Percentiles rank a stretch among this genome's conserved stretches.
Evolutionary conservation across 2,888 invertebrate genomes (phyloP).

Genomic region (Rugalucina vietnamica): DNA sequence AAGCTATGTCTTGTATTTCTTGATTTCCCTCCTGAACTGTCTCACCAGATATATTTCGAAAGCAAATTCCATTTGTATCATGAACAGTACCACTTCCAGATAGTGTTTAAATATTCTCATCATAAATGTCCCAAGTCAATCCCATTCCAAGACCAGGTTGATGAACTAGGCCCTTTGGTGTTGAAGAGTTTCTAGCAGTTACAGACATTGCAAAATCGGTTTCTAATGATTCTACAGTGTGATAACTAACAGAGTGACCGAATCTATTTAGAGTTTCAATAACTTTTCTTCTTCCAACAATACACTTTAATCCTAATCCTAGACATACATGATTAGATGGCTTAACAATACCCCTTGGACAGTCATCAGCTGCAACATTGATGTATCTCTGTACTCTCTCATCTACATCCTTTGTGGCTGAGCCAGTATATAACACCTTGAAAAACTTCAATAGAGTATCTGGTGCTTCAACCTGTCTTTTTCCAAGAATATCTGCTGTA

Average conservation of each 20-base stretch:
- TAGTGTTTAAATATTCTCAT: conserved; percentile 50
- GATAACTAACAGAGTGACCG: conserved; percentile 43
- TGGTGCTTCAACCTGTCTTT: neutral
- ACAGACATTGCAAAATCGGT: conserved; percentile 42
- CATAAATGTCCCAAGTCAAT: conserved; percentile 55
- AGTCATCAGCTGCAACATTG: conserved; percentile 18
- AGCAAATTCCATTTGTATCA: conserved; percentile 55
- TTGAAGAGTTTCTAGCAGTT: neutral
- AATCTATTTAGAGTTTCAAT: conserved; percentile 48
- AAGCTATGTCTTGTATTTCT: neutral
- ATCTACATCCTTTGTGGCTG: neutral
- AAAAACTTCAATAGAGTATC: neutral
- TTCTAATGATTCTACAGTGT: conserved; percentile 45
- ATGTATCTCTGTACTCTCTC: conserved; percentile 15
- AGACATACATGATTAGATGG: conserved; percentile 45
- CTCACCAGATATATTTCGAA: conserved; percentile 29
- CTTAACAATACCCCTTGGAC: conserved; percentile 31
- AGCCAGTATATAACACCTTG: neutral
- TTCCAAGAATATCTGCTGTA: conserved; percentile 3
- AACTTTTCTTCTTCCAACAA: conserved; percentile 40
- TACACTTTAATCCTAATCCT: conserved; percentile 45
- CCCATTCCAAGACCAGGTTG: conserved; percentile 31
- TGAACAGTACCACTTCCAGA: conserved; percentile 51
- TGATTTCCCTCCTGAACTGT: neutral
- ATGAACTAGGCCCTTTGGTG: conserved; percentile 34